Percentiles rank a stretch among this genome's conserved stretches.
Evolutionary conservation across 2,888 invertebrate species (phyloP).

Genomic region (Hirudinaria manillensis): DNA sequence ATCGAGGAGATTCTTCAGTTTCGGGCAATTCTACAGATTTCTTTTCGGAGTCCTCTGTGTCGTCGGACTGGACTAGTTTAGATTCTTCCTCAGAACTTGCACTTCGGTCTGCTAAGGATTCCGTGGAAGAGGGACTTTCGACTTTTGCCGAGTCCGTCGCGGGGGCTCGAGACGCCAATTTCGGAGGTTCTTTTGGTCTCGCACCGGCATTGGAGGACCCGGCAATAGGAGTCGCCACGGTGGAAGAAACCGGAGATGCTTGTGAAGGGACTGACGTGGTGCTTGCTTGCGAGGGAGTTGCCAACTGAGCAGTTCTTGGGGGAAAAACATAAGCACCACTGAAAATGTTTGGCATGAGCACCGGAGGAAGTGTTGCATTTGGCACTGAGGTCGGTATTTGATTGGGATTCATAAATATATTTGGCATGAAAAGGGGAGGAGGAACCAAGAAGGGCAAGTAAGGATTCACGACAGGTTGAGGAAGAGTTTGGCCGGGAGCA

Average conservation of each 20-base stretch:
- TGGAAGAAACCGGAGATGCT: not conserved
- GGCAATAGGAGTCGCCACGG: not conserved
- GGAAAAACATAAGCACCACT: not conserved
- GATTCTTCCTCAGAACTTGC: too few species aligned
- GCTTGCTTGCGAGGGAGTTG: not conserved
- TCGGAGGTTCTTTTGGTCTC: not conserved
- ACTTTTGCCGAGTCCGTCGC: too few species aligned
- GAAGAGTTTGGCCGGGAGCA: not conserved
- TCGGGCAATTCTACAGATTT: not conserved
- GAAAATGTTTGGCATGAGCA: not conserved
- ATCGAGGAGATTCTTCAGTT: not conserved
- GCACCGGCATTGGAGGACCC: not conserved
- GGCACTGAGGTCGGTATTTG: conserved; percentile 1
- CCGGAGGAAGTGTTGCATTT: not conserved
- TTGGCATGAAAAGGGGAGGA: conserved; percentile 27
- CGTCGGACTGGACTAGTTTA: not conserved
- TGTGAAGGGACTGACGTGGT: not conserved
- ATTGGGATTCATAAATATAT: conserved; percentile 13
- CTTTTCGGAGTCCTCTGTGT: not conserved
- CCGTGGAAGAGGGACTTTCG: too few species aligned
- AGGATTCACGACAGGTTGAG: conserved; percentile 3
- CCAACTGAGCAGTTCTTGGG: not conserved
- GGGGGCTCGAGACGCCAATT: not conserved
- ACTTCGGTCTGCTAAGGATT: too few species aligned
- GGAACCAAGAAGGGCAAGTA: not conserved